Conservation (phyloP, 2,888 invertebrate species). For the Apeira syringaria region DNA sequence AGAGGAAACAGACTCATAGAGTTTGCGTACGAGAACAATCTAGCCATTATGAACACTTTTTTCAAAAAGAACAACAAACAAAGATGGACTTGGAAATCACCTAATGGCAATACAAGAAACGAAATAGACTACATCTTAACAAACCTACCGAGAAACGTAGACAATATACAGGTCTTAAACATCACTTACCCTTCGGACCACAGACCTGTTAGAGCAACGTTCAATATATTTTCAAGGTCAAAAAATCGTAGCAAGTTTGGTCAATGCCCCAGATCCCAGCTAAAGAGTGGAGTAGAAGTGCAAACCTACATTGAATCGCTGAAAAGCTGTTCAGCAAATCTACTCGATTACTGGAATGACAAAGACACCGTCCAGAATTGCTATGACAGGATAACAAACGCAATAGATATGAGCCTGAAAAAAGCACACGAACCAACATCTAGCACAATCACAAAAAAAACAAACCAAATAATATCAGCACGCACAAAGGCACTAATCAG, state of each 20-base stretch:
- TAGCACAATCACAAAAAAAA: neutral
- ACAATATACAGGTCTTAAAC: too few species aligned
- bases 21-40: too few species aligned
- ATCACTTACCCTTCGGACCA: too few species aligned
- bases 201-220: too few species aligned
- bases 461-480: constrained; percentile 11
- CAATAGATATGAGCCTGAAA: constrained; percentile 9
- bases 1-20: too few species aligned
- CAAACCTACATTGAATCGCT: constrained; percentile 3
- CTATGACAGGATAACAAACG: constrained; percentile 14
- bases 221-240: too few species aligned
- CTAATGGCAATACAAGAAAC: too few species aligned
- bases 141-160: constrained; percentile 7
- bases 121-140: constrained; percentile 12
- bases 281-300: constrained; percentile 8
- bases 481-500: constrained; percentile 13
- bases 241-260: constrained; percentile 4
- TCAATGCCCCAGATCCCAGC: neutral
- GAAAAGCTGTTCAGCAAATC: constrained; percentile 2
- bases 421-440: neutral
- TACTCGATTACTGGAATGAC: neutral
- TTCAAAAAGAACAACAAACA: too few species aligned
- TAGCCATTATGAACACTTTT: too few species aligned
- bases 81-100: too few species aligned
- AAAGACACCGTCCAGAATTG: constrained; percentile 9